These are phyloP conservation scores for Lepidurus couesii DNA, from an alignment of 1,140 invertebrate species.

Conservation along the genomic window DNA sequence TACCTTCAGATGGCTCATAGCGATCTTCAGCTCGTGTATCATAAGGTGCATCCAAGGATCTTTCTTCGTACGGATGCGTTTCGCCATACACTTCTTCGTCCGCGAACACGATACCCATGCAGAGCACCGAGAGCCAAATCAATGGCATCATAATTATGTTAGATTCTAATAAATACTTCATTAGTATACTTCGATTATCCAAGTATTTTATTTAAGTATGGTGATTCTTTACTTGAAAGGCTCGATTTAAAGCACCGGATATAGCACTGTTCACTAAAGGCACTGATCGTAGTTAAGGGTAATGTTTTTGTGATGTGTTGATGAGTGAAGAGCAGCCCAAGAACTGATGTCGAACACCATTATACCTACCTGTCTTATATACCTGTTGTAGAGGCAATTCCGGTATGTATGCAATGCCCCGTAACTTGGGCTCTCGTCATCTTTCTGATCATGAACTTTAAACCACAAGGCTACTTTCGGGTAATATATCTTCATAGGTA, in stretches of 20 bases:
- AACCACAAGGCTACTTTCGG: background rate
- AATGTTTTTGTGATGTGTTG: background rate
- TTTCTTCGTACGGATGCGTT: background rate
- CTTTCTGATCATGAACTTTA: slow-evolving; percentile 2
- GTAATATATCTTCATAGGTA: background rate
- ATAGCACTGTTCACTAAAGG: background rate
- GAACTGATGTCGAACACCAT: background rate
- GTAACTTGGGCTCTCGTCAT: background rate
- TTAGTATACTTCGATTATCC: background rate
- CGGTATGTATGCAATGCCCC: background rate
- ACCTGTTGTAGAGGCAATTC: background rate
- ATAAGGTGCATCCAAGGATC: background rate
- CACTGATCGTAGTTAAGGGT: background rate
- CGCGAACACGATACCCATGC: background rate
- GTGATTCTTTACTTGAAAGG: background rate
- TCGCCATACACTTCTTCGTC: background rate
- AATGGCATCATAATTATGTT: background rate
- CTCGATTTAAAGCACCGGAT: background rate
- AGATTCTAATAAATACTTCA: background rate
- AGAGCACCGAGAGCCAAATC: background rate
- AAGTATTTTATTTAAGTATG: too few relatives aligned
- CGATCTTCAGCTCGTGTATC: background rate
- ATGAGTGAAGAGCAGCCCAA: background rate
- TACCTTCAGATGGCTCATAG: background rate
- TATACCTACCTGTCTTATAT: background rate